Base-by-base conservation (phyloP, 2,888 invertebrate species). In the Cataglyphis albicans region DNA sequence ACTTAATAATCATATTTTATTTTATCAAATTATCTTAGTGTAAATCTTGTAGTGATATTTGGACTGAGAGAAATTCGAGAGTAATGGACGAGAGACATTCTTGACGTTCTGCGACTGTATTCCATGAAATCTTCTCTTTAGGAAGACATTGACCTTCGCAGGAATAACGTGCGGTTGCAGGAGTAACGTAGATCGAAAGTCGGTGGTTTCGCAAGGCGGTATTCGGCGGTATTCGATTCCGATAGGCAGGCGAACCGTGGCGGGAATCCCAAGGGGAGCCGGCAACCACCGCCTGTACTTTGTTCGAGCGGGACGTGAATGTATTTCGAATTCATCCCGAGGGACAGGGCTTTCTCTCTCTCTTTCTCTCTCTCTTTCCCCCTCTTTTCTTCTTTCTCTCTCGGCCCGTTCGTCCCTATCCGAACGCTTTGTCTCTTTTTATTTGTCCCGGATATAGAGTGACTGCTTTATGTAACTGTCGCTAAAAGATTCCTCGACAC, bases 211-310 rank as follows among this genome's bases (percentile, higher is more conserved):
- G 64, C 25, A 41, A 72, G 64, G 55, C 61, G 21, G 74, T n/a
- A 48, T 41, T 82, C 68, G 80, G 70, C 64, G 80, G 72, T n/a
- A n/a, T 83, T 83, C 82, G 80, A 83, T 83, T 65, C 57, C 52
- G 82, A 61, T 38, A 32, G 44, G 7, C 29, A 12, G 25, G 32
- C 10, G 32, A n/a, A 61, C 64, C 18, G 75, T 12, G 15, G 21
- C 64, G 78, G 44, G 44, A 74, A 41, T 55, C 38, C 80, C 80
- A 38, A 44, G 18, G 82, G 80, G 82, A 83, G 64, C 61, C 64
- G 70, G 44, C 65, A 74, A 41, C 41, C 64, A 74, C 41, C 52
- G 21, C 70, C 52, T 70, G 35, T 59, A 83, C 82, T 83, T 83
- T 80, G 82, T 83, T 83, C 82, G 38, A 52, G 52, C 57, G 41